Conservation (phyloP, 2,888 invertebrate genomes). For the Drosophila putrida region DNA sequence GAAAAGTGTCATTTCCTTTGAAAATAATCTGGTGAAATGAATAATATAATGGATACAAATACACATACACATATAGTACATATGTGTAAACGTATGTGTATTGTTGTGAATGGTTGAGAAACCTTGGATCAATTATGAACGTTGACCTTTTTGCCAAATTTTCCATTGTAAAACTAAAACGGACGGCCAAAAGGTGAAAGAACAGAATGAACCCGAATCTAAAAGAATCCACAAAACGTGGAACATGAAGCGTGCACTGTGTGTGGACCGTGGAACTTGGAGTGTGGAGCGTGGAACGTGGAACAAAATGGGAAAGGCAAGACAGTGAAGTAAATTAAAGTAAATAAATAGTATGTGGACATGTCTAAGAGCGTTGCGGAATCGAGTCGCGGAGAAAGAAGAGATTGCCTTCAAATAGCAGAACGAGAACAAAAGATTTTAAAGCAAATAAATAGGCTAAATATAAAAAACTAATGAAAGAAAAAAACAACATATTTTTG, state of each 20-base stretch:
- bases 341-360: constrained; percentile 40
- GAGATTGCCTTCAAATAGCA: constrained; percentile 39
- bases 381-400: constrained; percentile 40
- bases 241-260: constrained; percentile 3
- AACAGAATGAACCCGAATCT: constrained; percentile 41
- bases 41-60: constrained; percentile 16
- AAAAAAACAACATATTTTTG: constrained; percentile 44
- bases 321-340: constrained; percentile 41
- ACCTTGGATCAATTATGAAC: constrained; percentile 67
- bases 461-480: constrained; percentile 23
- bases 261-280: constrained; percentile 9
- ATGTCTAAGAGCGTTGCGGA: constrained; percentile 21
- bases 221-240: constrained; percentile 12
- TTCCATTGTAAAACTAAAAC: constrained; percentile 50
- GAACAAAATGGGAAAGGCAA: constrained; percentile 2
- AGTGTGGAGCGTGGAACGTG: not conserved
- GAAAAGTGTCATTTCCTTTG: constrained; percentile 52
- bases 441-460: constrained; percentile 56
- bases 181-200: constrained; percentile 68
- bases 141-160: constrained; percentile 73
- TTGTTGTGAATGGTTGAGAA: constrained; percentile 22
- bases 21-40: constrained; percentile 46
- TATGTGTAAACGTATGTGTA: not conserved
- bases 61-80: not conserved
- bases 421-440: constrained; percentile 45